Evolutionary conservation across 2,888 invertebrate species (phyloP), one percentile per base, ranked within the genome.

Genomic region (Mantis religiosa): DNA sequence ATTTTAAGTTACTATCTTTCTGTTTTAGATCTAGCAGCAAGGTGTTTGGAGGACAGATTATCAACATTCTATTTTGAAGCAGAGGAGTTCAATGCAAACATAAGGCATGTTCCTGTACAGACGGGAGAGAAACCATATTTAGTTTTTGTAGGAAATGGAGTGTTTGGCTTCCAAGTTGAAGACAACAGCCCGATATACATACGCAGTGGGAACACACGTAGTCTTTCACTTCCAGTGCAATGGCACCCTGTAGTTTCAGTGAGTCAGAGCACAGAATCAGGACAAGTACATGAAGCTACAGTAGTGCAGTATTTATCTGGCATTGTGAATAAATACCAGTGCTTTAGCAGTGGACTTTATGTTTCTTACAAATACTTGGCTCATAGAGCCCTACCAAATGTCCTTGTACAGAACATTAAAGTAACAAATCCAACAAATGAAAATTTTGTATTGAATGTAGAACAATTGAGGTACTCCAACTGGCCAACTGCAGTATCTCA

Each of bases 331-430:
- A 95, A 95, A 92, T 96, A 95, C 93, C 96, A 96, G 92, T 97
- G 97, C 91, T 95, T 95, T 90, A 94, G 94, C 91, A 94, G 95
- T 89, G 95, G 95, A 28, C 94, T 95, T 91, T 95, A 95, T 91
- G 94, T 95, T 7, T 94, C 95, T 2, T 96, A 95, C 91, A 95
- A 96, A 90, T 96, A 96, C 93, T 98, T 97, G 92, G 97, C 97
- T 12, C 98, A 98, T 92, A 95, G 98, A 91, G 95, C 96, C 12
- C 94, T 97, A 89, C 97, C 98, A 3, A 95, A 96, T 71, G 93
- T 98, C 88, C 95, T 98, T 91, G 96, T 98, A 81, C 98, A 98
- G 93, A 97, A 97, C 92, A 95, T 98, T 89, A 95, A 95, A 92
- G 94, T 98, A 1, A 95, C 95, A 54, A 98, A 98, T 92, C 97